phyloP scores from a whole-genome alignment of 2,888 invertebrate genomes.

The Athalia rosae region DNA sequence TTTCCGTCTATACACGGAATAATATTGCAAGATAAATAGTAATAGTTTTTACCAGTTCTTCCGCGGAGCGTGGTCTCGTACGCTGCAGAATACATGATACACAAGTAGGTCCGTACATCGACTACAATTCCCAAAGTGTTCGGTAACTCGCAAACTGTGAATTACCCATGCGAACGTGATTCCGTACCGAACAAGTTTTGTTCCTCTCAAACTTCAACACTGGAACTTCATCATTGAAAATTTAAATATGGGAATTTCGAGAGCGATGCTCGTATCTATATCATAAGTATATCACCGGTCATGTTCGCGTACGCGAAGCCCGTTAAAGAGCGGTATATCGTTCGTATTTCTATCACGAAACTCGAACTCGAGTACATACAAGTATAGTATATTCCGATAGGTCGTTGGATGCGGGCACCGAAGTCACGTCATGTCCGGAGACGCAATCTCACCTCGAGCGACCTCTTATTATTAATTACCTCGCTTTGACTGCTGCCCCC shows the following conservation, averaged over 20 bases:
- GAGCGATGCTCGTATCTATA: not conserved
- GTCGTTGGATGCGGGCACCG: not conserved
- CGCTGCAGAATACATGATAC: too few species aligned
- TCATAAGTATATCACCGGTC: too few species aligned
- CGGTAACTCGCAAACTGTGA: slow-evolving; percentile 17
- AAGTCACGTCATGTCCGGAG: slow-evolving; percentile 42
- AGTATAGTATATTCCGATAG: slow-evolving; percentile 3
- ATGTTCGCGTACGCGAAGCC: too few species aligned
- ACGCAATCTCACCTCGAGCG: slow-evolving; percentile 51
- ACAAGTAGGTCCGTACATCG: not conserved
- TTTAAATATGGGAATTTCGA: slow-evolving; percentile 22
- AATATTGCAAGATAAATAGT: too few species aligned
- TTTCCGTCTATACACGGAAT: too few species aligned
- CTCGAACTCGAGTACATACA: slow-evolving; percentile 5
- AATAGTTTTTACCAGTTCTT: too few species aligned
- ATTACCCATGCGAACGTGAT: slow-evolving; percentile 37
- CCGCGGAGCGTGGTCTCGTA: too few species aligned
- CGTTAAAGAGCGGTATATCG: slow-evolving; percentile 14
- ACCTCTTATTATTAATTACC: slow-evolving; percentile 52
- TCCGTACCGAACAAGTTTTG: slow-evolving; percentile 20
- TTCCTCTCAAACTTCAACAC: slow-evolving; percentile 29
- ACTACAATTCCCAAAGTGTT: slow-evolving; percentile 3
- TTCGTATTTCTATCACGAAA: slow-evolving; percentile 35
- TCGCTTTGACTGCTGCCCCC: slow-evolving; percentile 45
- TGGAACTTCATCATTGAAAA: slow-evolving; percentile 18